These are phyloP conservation scores for Trachurus trachurus DNA, from an alignment of 2,797 vertebrate genomes.

Conservation along the genomic window DNA sequence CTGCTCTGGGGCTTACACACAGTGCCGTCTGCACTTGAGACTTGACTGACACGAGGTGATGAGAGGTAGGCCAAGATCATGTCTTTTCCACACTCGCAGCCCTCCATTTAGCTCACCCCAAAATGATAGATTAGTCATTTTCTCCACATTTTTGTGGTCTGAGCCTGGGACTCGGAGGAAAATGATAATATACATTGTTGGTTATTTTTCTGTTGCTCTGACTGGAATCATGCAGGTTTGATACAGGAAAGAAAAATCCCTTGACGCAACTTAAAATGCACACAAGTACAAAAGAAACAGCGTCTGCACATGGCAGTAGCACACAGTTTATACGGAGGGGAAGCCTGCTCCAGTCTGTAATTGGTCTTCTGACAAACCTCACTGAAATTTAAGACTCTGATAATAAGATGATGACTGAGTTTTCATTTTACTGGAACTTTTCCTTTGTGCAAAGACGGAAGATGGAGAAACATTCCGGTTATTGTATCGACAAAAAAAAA, in stretches of 20 bases:
- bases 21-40: constrained; percentile 29
- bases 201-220: not conserved
- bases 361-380: constrained; percentile 6
- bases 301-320: not conserved
- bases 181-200: not conserved
- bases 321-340: not conserved
- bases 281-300: not conserved
- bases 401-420: not conserved
- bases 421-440: not conserved
- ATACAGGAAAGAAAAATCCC: not conserved
- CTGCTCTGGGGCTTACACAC: constrained; percentile 30
- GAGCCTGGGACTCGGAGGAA: not conserved
- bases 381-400: constrained; percentile 9
- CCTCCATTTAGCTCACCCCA: constrained; percentile 24
- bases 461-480: not conserved
- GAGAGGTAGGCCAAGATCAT: constrained; percentile 26
- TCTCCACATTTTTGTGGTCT: constrained; percentile 5
- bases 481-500: not conserved
- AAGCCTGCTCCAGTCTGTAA: constrained; percentile 1
- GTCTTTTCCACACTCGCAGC: constrained; percentile 6
- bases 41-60: constrained; percentile 38
- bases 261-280: not conserved
- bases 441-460: not conserved
- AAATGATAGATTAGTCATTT: constrained; percentile 38
- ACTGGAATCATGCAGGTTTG: not conserved